phyloP scores from a whole-genome alignment of 92 coral and sea anemone genomes.

The Parazoanthus swiftii region DNA sequence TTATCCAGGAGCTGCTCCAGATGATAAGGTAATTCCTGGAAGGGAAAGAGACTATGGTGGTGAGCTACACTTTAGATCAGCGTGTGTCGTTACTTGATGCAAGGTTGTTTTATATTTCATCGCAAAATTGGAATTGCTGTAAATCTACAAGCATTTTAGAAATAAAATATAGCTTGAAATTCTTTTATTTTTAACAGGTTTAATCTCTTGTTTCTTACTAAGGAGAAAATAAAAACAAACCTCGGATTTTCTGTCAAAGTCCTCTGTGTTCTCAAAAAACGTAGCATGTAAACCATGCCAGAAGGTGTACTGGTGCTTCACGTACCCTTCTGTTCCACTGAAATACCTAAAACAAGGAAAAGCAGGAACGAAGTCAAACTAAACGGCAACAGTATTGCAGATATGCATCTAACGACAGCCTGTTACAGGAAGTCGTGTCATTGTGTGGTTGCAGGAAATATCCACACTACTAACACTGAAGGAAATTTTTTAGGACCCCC shows the following conservation, averaged over 20 bases:
- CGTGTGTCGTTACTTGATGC: not conserved
- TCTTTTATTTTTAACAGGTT: not conserved
- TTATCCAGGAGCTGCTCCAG: constrained; percentile 93
- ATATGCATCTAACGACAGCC: not conserved
- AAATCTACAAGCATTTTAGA: too few species aligned
- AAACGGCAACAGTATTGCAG: not conserved
- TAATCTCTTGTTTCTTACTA: not conserved
- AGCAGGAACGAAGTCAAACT: not conserved
- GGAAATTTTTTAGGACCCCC: too few species aligned
- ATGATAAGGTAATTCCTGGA: constrained; percentile 92
- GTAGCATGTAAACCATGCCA: constrained; percentile 97
- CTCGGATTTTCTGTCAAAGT: constrained; percentile 96
- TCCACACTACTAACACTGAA: too few species aligned
- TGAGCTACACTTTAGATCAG: not conserved
- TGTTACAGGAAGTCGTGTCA: not conserved
- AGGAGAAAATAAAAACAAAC: constrained; percentile 32
- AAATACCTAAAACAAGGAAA: constrained; percentile 63
- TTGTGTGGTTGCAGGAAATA: too few species aligned
- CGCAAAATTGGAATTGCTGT: too few species aligned
- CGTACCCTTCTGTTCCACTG: constrained; percentile 73
- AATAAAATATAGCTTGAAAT: too few species aligned
- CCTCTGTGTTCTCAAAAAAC: constrained; percentile 90
- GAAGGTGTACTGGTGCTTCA: constrained; percentile 88
- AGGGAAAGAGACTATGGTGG: too few species aligned
- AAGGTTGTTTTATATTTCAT: too few species aligned